Evolutionary conservation across 2,888 invertebrate genomes (phyloP), one percentile per base, ranked within the genome.

Genomic region (Andrena bucephala): DNA sequence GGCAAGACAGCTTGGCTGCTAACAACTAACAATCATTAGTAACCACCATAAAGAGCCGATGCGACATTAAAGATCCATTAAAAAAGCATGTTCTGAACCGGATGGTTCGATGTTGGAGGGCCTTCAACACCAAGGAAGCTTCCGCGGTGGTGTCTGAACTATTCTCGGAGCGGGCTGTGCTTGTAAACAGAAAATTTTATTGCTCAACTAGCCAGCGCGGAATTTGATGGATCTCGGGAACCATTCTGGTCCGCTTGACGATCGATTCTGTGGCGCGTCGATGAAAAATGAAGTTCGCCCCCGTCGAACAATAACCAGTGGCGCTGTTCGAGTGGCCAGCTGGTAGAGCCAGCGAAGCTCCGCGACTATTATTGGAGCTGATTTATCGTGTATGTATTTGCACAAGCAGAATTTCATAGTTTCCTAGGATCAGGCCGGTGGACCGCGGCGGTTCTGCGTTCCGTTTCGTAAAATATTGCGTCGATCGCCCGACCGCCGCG

Each of bases 291-390:
- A 80, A 81, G 72, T 80, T 33, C 67, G 67, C 48, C 74, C 42
- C 50, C 66, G 76, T 80, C 31, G 80, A 81, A 84, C 84, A 84
- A 85, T 84, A 84, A 84, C 77, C 80, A 81, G 80, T 68, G 62
- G 42, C 24, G 66, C 70, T 78, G 78, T 24, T 60, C 73, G 73
- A 83, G 63, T 80, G 60, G 79, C 80, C 79, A 73, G 79, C 79
- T 79, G 83, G 74, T 57, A 33, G 66, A 50, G 69, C 75, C 60
- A 59, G 62, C 70, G 67, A 76, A 16, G 82, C 52, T 65, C 67
- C 70, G 59, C 65, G 71, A 84, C 90, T 90, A 90, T 90, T 90
- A 90, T 90, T 90, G 89, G 86, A 85, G 80, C 83, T 87, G 87
- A 89, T 87, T 89, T 89, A 89, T 86, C 62, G 81, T 54, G 71